These are phyloP conservation scores for Eilema griseolum DNA, from an alignment of 2,888 invertebrate species.

Conservation along the genomic window DNA sequence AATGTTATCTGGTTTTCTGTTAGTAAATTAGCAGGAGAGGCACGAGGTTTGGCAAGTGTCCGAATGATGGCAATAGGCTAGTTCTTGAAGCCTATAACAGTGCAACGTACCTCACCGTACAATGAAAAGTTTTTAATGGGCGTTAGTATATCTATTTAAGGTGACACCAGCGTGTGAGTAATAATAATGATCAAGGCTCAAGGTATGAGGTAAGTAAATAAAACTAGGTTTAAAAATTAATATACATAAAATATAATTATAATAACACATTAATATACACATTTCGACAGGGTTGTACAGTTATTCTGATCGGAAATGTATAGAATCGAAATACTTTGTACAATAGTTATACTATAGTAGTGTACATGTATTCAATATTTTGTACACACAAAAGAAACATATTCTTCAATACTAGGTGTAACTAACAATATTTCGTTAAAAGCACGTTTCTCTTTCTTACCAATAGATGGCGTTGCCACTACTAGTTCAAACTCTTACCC, in stretches of 20 bases:
- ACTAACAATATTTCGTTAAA: slow-evolving; percentile 12
- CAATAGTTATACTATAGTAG: slow-evolving; percentile 49
- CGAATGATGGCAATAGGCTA: no score
- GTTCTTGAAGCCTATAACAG: no score
- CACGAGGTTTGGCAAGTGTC: no score
- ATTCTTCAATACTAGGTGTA: slow-evolving; percentile 8
- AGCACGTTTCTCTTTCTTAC: slow-evolving; percentile 18
- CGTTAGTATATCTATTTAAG: no score
- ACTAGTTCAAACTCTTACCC: slow-evolving; percentile 22
- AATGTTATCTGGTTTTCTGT: no score
- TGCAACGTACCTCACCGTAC: no score
- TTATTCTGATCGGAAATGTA: slow-evolving; percentile 45
- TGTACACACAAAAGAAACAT: slow-evolving; percentile 32
- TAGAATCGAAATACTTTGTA: slow-evolving; percentile 54
- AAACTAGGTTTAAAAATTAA: slow-evolving; percentile 64
- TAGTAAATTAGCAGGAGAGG: no score
- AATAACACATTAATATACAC: slow-evolving; percentile 64
- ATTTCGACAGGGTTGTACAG: slow-evolving; percentile 55
- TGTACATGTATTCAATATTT: slow-evolving; percentile 47
- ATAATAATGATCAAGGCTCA: neutral
- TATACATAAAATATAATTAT: slow-evolving; percentile 75
- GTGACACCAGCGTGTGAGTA: no score
- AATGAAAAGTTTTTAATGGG: no score
- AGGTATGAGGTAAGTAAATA: slow-evolving; percentile 14
- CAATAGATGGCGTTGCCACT: slow-evolving; percentile 42